Base-by-base conservation (phyloP, 2,797 vertebrate species). In the Urosaurus nigricauda region DNA sequence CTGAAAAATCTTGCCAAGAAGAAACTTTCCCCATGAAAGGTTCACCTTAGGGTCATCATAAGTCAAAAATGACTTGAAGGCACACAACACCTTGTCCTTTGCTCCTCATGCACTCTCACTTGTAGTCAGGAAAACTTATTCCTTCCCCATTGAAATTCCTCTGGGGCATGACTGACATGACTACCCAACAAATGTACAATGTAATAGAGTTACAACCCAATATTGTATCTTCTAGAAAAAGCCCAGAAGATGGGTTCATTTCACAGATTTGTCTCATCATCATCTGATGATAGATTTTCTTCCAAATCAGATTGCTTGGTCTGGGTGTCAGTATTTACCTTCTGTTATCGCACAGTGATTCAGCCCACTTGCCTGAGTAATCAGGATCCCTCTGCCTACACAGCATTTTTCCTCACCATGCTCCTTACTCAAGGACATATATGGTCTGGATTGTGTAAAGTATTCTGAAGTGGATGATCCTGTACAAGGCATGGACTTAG, bases 341-440 rank as follows among this genome's bases (percentile, higher is more conserved):
- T 58, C 32, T 19, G 40, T 68, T 79, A 58, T 24, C 13, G 13
- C 51, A 73, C 17, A n/a, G n/a, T 79, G 63, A 71, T 70, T 73
- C 77, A 35, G 51, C 40, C 60, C 14, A 58, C 37, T 60, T 84
- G 47, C 43, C n/a, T 89, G 75, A 80, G 32, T 79, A 84, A 88
- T 88, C 51, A 43, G 63, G 12, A 71, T 19, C 6, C 70, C 26
- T 84, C 84, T 7, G 21, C 77, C 84, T 73, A 85, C 37, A 80
- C 0, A 47, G 37, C 35, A 1, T 71, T 79, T n/a, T 70, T 58
- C 21, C 37, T 14, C 26, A 53, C 43, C 13, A 13, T 65, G 71
- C 58, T 77, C 26, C 63, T 32, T 58, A 13, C 21, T 83, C 9
- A 17, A 73, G 24, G 8, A 87, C 58, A 65, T 32, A 43, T 47